Evolutionary conservation across 1,140 invertebrate genomes (phyloP).

Genomic region (Zaprionus ornatus): DNA sequence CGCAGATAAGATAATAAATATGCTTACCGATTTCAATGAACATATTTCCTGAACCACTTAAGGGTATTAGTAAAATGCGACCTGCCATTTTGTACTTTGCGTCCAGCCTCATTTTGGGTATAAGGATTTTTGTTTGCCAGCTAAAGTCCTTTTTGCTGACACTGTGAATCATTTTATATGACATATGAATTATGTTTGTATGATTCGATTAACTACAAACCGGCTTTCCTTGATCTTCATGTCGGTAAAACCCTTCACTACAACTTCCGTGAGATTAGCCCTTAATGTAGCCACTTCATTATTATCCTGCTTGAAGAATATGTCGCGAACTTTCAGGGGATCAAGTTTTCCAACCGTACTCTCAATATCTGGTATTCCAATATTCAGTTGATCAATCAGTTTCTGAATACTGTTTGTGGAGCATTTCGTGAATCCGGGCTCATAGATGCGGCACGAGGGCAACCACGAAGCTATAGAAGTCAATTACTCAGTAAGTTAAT

Average conservation of each 20-base stretch:
- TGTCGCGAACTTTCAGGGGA: constrained; percentile 65
- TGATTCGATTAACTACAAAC: constrained; percentile 34
- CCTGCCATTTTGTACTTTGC: constrained; percentile 88
- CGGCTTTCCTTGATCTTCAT: constrained; percentile 86
- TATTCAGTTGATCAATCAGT: constrained; percentile 86
- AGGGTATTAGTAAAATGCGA: constrained; percentile 88
- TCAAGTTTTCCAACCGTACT: constrained; percentile 66
- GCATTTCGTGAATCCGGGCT: constrained; percentile 87
- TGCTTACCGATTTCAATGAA: constrained; percentile 87
- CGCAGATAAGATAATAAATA: not conserved
- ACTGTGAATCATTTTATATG: constrained; percentile 61
- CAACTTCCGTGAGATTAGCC: constrained; percentile 87
- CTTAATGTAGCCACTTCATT: constrained; percentile 87
- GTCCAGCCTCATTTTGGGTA: constrained; percentile 88
- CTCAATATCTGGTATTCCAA: constrained; percentile 75
- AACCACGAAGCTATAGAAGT: constrained; percentile 86
- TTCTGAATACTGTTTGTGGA: constrained; percentile 87
- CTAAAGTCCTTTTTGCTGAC: constrained; percentile 87
- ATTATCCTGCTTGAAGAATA: constrained; percentile 76
- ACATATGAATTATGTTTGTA: not conserved
- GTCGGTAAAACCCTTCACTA: constrained; percentile 86
- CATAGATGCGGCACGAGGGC: constrained; percentile 86
- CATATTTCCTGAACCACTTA: constrained; percentile 87
- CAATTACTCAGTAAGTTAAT: not conserved
- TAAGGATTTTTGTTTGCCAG: constrained; percentile 86